Evolutionary conservation across 1,140 invertebrate genomes (phyloP), one percentile per base, ranked within the genome.

Genomic region (Pseudomyrmex cubaensis): DNA sequence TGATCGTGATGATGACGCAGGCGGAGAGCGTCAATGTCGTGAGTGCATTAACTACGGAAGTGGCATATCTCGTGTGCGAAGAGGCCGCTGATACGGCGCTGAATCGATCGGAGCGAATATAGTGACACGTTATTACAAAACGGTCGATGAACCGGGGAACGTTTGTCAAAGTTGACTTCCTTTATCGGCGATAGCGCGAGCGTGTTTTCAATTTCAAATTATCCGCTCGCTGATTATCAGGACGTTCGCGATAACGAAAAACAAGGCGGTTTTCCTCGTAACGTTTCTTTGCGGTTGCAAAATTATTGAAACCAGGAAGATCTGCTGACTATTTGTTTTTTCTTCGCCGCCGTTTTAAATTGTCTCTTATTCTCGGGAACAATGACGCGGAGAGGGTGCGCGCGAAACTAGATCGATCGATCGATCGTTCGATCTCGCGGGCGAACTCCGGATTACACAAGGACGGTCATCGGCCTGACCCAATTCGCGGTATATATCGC

Each of bases 401-500:
- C 44, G 8, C 20, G 63, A n/a, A n/a, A n/a, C 13, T 56, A 35
- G 13, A 57, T 73, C 56, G 61, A 83, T 83, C 84, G 75, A 86
- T 88, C 70, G 84, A 87, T 73, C 63, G 67, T 83, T 73, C 72
- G 75, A 66, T 83, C 74, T 74, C 57, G 56, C 70, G 83, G 83
- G 59, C 69, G 66, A 20, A 17, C 70, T 54, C 52, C 56, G 86
- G 83, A 35, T 35, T 88, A 82, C 56, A 85, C 89, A 90, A 90
- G 90, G 90, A 90, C 90, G 89, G 84, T 90, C 89, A 85, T 87
- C 82, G 89, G 74, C 88, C 89, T 86, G 77, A 66, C 86, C 74
- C 87, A 89, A 80, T 87, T 85, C 70, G 46, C 73, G 90, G 66
- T 90, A 87, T 70, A 17, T 59, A 72, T 66, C 70, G n/a, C 83